These are phyloP conservation scores for Synergus itoensis DNA, from an alignment of 2,888 invertebrate species.

Conservation along the genomic window DNA sequence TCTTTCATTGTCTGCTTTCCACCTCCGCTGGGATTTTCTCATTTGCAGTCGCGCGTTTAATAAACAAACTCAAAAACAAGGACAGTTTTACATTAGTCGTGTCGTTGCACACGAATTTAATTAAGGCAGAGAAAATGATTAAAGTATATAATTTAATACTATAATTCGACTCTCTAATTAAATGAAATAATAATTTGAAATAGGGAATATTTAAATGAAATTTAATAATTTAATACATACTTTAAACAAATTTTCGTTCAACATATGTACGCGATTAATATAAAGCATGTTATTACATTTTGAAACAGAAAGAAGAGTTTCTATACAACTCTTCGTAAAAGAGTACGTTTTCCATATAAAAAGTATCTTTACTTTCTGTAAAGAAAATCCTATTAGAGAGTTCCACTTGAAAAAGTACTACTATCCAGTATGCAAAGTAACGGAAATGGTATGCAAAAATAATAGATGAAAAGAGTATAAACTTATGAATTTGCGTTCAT, in stretches of 20 bases:
- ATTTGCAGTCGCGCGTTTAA: constrained; percentile 31
- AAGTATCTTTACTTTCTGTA: constrained; percentile 1
- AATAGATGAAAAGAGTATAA: constrained; percentile 24
- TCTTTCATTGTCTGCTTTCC: constrained; percentile 37
- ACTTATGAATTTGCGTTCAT: constrained; percentile 17
- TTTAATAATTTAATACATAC: not conserved
- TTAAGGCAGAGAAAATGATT: not conserved
- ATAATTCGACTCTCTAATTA: not conserved
- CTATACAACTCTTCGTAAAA: not conserved
- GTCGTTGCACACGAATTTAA: not conserved
- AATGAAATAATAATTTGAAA: not conserved
- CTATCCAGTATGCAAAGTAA: constrained; percentile 31
- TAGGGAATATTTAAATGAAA: not conserved
- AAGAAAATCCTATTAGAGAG: constrained; percentile 14
- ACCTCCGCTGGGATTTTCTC: constrained; percentile 20
- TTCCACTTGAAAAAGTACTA: constrained; percentile 32
- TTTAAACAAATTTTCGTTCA: no score
- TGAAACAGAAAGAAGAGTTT: not conserved
- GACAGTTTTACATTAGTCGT: not conserved
- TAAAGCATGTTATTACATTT: not conserved
- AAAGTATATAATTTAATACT: not conserved
- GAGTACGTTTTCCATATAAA: not conserved
- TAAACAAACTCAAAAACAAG: constrained; percentile 39
- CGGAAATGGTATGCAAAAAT: constrained; percentile 23
- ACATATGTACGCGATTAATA: not conserved